Base-by-base conservation (phyloP, 2,113 vertebrate genomes). In the Dermatemys mawii region DNA sequence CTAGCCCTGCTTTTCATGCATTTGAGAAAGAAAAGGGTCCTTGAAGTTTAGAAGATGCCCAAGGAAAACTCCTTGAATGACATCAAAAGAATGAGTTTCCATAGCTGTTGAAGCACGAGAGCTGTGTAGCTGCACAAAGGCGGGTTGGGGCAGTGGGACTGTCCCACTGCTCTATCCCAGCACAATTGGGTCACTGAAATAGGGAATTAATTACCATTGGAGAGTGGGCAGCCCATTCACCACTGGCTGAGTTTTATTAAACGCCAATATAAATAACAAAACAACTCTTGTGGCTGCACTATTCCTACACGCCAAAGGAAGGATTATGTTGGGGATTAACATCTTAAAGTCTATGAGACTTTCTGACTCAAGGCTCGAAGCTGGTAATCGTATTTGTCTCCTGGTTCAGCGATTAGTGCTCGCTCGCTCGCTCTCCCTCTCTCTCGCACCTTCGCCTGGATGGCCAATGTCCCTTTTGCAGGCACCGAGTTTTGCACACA, bases 201-300 rank as follows among this genome's bases (percentile, higher is more conserved):
- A 98, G 98, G 98, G 98, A 98, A 98, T 98, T 98, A 98, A 98
- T 98, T 98, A 98, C 98, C 98, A 98, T 98, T 98, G 98, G 98
- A 98, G 98, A 98, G 98, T 98, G 98, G 98, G 98, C 98, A 97
- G 97, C 98, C 98, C 97, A 98, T 98, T 98, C 98, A 98, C 92
- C 93, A 29, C 98, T 97, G 97, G 95, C 98, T 98, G 98, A 97
- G 98, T 98, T 98, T 98, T 98, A 98, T 98, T 98, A 98, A 98
- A 98, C 98, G 98, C 98, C 98, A 98, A 98, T 98, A 98, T 98
- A 98, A 98, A 98, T 98, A 98, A 98, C 98, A 98, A 98, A 98
- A 98, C 98, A 98, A 98, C 98, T 98, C 98, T 98, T 98, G 98
- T 98, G 98, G 98, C 98, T 97, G 98, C 97, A 93, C 98, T 98